Base-by-base conservation (phyloP, 2,797 vertebrate genomes). In the Pteronotus mesoamericanus region DNA sequence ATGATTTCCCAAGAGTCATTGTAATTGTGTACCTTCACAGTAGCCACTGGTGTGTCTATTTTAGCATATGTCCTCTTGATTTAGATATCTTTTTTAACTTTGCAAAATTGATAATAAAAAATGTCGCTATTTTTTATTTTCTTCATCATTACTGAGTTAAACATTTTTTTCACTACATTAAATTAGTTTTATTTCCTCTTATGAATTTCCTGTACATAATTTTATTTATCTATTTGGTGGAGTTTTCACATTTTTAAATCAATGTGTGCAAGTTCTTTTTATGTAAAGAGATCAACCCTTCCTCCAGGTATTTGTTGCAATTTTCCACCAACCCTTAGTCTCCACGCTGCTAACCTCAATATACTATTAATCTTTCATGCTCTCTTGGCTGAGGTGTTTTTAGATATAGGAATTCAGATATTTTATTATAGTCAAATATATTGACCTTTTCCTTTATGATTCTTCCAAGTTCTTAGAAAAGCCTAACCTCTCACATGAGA, bases 341-440 rank as follows among this genome's bases (percentile, higher is more conserved):
- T 10, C 64, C 44, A 79, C 6, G 16, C 86, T 78, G 26, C 57
- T 84, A 82, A 79, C 29, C 11, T 89, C 44, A 55, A 34, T 72
- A 55, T 39, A 42, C 34, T 80, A 55, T 90, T 82, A 74, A 90
- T 51, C 26, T 89, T 86, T 68, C 66, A 79, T 66, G 46, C 9
- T 89, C 15, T 86, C 34, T 74, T 79, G 55, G 21, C n/a, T 42
- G n/a, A 34, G 64, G 21, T 90, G 22, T 74, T 86, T 83, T 89
- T 46, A 79, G 46, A 64, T 22, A 85, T 15, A 66, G 21, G 32
- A 92, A 93, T 86, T 93, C 72, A 79, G 19, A 32, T 64, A 80
- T 64, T 88, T 95, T 78, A 85, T 37, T 44, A 5, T 57, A 48
- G 72, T 79, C 66, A 86, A 72, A 90, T 93, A 85, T 61, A 89